Conservation (phyloP, 2,113 vertebrate species). For the Choloepus hoffmanni region DNA sequence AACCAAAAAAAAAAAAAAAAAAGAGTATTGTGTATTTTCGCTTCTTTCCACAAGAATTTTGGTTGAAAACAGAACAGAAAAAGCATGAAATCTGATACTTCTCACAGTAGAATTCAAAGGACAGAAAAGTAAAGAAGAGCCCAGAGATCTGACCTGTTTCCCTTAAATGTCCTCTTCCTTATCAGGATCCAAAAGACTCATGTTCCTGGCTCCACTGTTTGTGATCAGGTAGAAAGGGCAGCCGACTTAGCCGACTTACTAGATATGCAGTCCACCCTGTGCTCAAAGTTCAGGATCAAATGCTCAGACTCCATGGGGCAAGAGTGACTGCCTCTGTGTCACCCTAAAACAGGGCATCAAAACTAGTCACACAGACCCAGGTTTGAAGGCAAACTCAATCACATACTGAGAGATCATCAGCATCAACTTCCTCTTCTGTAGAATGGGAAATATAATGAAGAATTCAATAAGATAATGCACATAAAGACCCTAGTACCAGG, state of each 20-base stretch:
- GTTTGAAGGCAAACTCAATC: neutral
- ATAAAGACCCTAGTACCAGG: neutral
- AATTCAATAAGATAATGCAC: neutral
- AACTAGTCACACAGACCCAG: neutral
- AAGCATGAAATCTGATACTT: neutral
- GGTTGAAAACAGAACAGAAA: conserved; percentile 54
- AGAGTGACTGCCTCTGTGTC: neutral
- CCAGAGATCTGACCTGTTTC: conserved; percentile 14
- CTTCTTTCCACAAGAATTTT: conserved; percentile 57
- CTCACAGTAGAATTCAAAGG: conserved; percentile 18
- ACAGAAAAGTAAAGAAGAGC: conserved; percentile 1
- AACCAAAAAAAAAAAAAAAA: neutral
- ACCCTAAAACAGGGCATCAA: neutral
- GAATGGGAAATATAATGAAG: neutral
- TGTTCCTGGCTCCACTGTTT: neutral
- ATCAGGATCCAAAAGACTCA: conserved; percentile 45
- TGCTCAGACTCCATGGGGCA: neutral
- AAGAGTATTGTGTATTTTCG: neutral
- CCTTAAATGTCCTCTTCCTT: conserved; percentile 54
- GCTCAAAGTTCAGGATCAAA: neutral
- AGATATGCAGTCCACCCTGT: neutral
- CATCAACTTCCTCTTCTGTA: neutral
- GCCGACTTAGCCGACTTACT: neutral
- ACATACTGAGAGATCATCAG: neutral
- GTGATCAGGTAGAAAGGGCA: neutral